Base-by-base conservation (phyloP, 2,888 invertebrate genomes). In the Clivina fossor region DNA sequence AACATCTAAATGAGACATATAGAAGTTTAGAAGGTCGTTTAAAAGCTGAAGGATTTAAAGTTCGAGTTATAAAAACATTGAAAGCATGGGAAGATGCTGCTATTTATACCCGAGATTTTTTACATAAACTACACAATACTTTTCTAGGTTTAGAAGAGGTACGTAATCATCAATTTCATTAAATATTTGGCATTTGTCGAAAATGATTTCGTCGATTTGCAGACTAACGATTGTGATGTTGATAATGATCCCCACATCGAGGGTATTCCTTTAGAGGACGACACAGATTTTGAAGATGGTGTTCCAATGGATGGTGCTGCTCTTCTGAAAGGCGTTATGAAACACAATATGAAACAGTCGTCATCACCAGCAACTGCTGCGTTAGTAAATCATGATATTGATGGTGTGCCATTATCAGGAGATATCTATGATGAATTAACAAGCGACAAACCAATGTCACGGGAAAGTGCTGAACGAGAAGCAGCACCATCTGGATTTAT, bases 81-180 rank as follows among this genome's bases (percentile, higher is more conserved):
- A 85, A 92, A 68, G 93, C 96, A 1, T 98, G 99, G 97, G 96
- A 97, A 72, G 98, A 99, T 71, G 94, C 94, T 87, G 86, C 92
- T 4, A 86, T 99, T 58, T 99, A 98, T 77, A 91, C 97, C 0
- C 88, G 90, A 56, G 95, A 97, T 62, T 91, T 90, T 73, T 79
- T 99, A 59, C 83, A 88, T 59, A 87, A 84, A 68, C 76, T 96
- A 58, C 93, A 95, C 71, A 91, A 93, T 68, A 82, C 90, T 8
- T 98, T 99, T 74, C 77, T 96, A 2, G 99, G 99, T 2, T 76
- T 91, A 30, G 78, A 69, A 57, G 67, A 69, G 60, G 69, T 69
- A 61, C 63, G 62, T 44, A 35, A 38, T 22, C 35, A 53, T 28
- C 20, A 20, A 20, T 13, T 47, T 32, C 19, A 20, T 24, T 15